Base-by-base conservation (phyloP, 1,140 invertebrate species). In the Arion vulgaris region DNA sequence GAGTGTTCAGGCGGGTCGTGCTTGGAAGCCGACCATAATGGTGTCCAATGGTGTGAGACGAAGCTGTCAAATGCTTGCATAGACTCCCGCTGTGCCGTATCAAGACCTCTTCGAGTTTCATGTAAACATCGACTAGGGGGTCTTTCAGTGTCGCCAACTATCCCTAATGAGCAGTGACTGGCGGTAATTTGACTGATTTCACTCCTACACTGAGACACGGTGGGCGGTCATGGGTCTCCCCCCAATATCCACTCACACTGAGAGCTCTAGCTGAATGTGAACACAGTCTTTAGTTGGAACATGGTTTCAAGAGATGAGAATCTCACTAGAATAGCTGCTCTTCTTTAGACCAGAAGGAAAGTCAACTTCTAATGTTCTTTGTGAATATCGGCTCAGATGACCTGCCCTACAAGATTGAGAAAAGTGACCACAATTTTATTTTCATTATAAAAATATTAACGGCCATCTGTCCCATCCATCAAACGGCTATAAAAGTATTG, bases 121-220 rank as follows among this genome's bases (percentile, higher is more conserved):
- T 81, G 80, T 81, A 81, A 81, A 81, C 80, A 81, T 36, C 69
- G n/a, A 57, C 80, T 51, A 74, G 80, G 71, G 71, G 69, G 80
- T 74, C 80, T 81, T 81, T 81, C 80, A 81, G 32, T 32, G 80
- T 36, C 69, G 41, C 69, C 80, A 81, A 81, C 80, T 81, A 81
- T 73, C 80, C 71, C 80, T 81, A 81, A 81, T 81, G 80, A 81
- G 80, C 80, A 71, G 45, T 81, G 80, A 81, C 80, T 81, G 80
- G 80, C 13, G 80, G 71, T 81, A 81, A 81, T 81, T 81, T 81
- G 69, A 74, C 80, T 81, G 80, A 81, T 81, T 81, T 81, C 71
- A 73, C 80, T 57, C 41, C 69, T 39, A 51, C 66, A 80, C 62
- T 71, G 76, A 13, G 34, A 26, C 51, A 28, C 41, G 41, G 68